phyloP scores from a whole-genome alignment of 1,140 invertebrate genomes.

The Drosophila burlai region DNA sequence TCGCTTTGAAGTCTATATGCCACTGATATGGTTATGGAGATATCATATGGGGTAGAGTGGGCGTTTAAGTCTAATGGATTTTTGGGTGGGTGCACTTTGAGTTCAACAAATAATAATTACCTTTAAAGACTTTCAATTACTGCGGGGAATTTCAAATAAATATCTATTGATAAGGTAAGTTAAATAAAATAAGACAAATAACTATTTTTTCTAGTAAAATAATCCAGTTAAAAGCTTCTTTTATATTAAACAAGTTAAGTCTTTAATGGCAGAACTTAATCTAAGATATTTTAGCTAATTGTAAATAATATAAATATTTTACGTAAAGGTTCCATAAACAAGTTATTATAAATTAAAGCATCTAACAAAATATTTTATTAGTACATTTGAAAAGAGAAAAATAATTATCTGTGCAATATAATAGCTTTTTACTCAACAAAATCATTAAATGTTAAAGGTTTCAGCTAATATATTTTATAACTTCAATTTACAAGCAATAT shows the following conservation, averaged over 20 bases:
- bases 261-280: background rate
- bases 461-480: background rate
- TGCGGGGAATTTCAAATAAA: background rate
- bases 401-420: background rate
- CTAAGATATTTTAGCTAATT: background rate
- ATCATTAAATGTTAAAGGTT: background rate
- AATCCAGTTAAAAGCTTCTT: background rate
- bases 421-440: background rate
- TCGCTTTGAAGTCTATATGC: conserved; percentile 40
- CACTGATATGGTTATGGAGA: conserved; percentile 15
- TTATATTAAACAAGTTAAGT: background rate
- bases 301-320: background rate
- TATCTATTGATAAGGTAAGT: background rate
- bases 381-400: background rate
- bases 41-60: conserved; percentile 35
- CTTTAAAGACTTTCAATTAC: background rate
- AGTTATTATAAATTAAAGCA: too few species aligned
- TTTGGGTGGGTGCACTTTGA: conserved; percentile 54
- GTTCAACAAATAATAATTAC: background rate
- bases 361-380: background rate
- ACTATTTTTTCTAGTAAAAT: too few species aligned
- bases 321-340: background rate
- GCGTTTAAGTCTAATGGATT: conserved; percentile 42
- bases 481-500: background rate
- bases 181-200: background rate